phyloP scores from a whole-genome alignment of 2,888 invertebrate genomes.

The Epistrophe grossulariae region DNA sequence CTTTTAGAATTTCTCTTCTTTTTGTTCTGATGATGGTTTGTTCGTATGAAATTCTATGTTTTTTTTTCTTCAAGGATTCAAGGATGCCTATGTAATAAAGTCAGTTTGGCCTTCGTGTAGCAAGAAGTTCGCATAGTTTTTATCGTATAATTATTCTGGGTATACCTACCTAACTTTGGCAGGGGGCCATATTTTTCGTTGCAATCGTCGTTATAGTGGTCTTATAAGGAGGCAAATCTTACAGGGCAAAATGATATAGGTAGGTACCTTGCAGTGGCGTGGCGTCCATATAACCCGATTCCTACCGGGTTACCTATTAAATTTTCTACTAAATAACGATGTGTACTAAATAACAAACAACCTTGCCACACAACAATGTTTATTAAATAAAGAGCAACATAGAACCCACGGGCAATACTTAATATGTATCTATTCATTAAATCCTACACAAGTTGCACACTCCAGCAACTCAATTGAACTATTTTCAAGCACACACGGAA shows the following conservation, averaged over 20 bases:
- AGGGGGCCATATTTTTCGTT: conserved; percentile 65
- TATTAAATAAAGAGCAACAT: too few species aligned
- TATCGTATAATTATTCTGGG: conserved; percentile 59
- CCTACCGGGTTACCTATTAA: too few species aligned
- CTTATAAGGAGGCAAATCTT: conserved; percentile 23
- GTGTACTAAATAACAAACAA: too few species aligned
- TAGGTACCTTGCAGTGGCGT: too few species aligned
- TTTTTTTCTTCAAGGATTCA: conserved; percentile 3
- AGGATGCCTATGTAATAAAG: background rate
- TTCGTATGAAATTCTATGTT: conserved; percentile 14
- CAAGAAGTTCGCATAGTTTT: conserved; percentile 40
- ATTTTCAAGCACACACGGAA: too few species aligned
- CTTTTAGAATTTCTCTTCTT: background rate
- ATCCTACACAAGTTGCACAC: too few species aligned
- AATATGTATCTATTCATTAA: too few species aligned
- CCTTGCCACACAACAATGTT: too few species aligned
- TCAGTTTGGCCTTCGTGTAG: conserved; percentile 21
- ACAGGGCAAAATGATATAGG: conserved; percentile 16
- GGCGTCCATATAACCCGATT: too few species aligned
- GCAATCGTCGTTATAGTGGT: conserved; percentile 19
- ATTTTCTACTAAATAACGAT: too few species aligned
- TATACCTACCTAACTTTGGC: conserved; percentile 60
- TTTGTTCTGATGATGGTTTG: background rate
- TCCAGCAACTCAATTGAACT: too few species aligned
- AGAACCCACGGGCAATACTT: too few species aligned